Conservation (phyloP, 2,113 vertebrate genomes). For the Piprites chloris region DNA sequence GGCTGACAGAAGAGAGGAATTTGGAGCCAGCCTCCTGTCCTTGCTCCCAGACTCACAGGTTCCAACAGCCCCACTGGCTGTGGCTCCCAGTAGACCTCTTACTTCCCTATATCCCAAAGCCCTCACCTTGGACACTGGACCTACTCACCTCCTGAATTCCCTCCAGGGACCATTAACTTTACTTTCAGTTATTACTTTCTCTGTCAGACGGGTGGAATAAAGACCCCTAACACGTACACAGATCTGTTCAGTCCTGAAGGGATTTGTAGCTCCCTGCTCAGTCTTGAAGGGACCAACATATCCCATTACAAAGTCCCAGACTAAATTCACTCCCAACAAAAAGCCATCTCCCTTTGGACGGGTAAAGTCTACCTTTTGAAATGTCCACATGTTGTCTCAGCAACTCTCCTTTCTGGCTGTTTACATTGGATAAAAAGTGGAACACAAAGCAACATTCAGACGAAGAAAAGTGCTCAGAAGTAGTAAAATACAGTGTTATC, state of each 20-base stretch:
- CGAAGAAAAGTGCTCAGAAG: conserved; percentile 44
- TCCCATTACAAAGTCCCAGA: conserved; percentile 58
- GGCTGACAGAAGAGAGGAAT: background rate
- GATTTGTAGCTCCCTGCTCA: conserved; percentile 28
- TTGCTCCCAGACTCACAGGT: background rate
- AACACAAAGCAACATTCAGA: conserved; percentile 61
- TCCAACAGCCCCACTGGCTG: background rate
- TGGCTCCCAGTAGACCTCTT: background rate
- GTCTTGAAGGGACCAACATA: conserved; percentile 50
- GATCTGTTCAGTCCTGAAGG: conserved; percentile 20
- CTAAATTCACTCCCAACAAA: conserved; percentile 49
- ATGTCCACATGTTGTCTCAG: conserved; percentile 40
- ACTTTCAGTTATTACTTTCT: conserved; percentile 6
- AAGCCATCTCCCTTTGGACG: conserved; percentile 45
- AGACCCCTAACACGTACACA: background rate
- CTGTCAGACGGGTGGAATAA: background rate
- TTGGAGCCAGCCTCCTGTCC: background rate
- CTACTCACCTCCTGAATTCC: background rate
- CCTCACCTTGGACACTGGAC: accelerated
- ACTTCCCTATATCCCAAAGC: background rate
- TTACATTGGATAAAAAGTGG: conserved; percentile 52
- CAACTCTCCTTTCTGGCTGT: conserved; percentile 44
- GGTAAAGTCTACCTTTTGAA: conserved; percentile 57
- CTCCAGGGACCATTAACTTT: background rate
- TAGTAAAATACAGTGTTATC: conserved; percentile 65